A percentile compares a stretch with the other conserved stretches of the same genome.
Conservation (phyloP, 2,797 vertebrate species). For the Sciurus carolinensis region DNA sequence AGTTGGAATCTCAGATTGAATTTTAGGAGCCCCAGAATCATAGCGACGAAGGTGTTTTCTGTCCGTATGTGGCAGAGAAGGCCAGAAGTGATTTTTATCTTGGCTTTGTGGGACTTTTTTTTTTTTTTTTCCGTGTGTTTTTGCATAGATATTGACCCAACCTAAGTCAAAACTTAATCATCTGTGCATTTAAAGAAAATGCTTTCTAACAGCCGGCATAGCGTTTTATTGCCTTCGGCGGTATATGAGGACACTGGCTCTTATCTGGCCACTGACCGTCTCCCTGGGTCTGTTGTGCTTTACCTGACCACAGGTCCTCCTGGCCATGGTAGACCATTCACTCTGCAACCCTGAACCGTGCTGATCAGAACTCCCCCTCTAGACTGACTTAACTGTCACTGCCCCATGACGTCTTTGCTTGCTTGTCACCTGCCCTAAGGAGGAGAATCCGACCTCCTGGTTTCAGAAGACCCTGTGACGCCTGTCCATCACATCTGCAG, state of each 20-base stretch:
- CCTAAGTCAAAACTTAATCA: not conserved
- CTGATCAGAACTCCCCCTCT: fast-evolving
- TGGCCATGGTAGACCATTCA: not conserved
- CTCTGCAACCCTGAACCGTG: not conserved
- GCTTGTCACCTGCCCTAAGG: not conserved
- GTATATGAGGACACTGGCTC: not conserved
- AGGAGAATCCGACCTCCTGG: not conserved
- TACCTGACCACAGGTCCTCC: fast-evolving
- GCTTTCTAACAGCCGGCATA: not conserved
- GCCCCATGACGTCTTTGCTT: not conserved
- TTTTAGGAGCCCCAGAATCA: not conserved
- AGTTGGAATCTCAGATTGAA: not conserved
- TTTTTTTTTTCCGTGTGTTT: not conserved
- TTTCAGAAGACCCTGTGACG: not conserved
- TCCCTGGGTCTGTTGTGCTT: not conserved
- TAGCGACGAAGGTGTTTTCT: not conserved
- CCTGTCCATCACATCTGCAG: not conserved
- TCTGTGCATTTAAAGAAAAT: not conserved
- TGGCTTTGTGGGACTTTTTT: not conserved
- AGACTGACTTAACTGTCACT: not conserved
- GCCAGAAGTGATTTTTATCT: not conserved
- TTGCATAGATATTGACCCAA: not conserved
- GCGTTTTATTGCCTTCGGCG: not conserved
- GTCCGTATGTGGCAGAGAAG: not conserved
- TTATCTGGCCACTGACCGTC: not conserved